Base-by-base conservation (phyloP, 1,140 invertebrate species). In the Aphidius gifuensis region DNA sequence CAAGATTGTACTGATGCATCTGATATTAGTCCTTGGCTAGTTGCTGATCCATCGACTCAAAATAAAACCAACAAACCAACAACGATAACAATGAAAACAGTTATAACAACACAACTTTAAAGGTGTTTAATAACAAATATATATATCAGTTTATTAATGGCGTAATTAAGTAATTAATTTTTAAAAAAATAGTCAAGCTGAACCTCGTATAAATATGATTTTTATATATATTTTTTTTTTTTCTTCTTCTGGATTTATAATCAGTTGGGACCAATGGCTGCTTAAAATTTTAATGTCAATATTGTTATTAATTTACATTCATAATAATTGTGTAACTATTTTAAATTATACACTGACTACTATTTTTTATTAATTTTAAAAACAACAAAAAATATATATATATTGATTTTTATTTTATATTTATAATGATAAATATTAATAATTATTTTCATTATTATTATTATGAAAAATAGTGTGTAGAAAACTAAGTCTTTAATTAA, bases 51-150 rank as follows among this genome's bases (percentile, higher is more conserved):
- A 55, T 87, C 88, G 66, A 32, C 23, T 32, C 82, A 84, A 46
- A 70, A 79, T 8, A 75, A 79, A 61, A 84, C 84, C 58, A 87
- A 85, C 54, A 86, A 88, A 70, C 86, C 87, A 57, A 83, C 58
- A 40, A 62, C 88, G 65, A 88, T 91, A 61, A 88, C 89, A 59
- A 84, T 90, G 66, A 92, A 92, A 82, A 90, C 90, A 62, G 90
- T 92, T 68, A 92, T 92, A 65, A 92, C 90, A 64, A 92, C 90
- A 64, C 90, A 92, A 75, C 84, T 92, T 67, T 92, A 86, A 83
- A 51, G 5, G 1, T 57, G 43, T 43, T 57, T 39, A 64, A 60
- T 62, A 48, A 50, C 43, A 21, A 8, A 44, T 50, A 32, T 46
- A n/a, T 58, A 40, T 47, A 50, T 48, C 58, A 55, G 40, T 54